A percentile compares a stretch with the other conserved stretches of the same genome.
Evolutionary conservation across 2,797 vertebrate genomes (phyloP).

Genomic region (Coranthus polyacanthus): DNA sequence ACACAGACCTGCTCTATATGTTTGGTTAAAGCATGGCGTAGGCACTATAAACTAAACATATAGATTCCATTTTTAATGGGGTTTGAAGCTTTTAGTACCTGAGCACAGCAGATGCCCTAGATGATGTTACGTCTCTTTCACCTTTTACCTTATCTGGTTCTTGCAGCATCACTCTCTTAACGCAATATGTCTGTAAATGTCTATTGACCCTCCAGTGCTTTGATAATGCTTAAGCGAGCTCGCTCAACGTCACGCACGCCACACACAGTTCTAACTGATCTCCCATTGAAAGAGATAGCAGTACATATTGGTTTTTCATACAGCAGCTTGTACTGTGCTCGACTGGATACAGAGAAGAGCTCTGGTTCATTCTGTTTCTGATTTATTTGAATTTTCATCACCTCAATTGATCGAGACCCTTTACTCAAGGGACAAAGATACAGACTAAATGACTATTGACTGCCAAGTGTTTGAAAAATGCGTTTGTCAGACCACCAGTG

Average conservation of each 20-base stretch:
- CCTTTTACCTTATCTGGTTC: conserved; percentile 27
- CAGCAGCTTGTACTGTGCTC: conserved; percentile 45
- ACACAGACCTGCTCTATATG: neutral
- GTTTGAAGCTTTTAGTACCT: neutral
- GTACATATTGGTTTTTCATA: conserved; percentile 70
- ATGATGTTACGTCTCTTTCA: conserved; percentile 23
- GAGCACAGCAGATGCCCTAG: conserved; percentile 30
- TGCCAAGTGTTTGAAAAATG: conserved; percentile 83
- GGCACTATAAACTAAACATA: neutral
- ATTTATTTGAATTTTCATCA: conserved; percentile 84
- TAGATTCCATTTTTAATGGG: conserved; percentile 8
- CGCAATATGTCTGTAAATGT: conserved; percentile 39
- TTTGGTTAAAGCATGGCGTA: neutral
- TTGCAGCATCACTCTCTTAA: conserved; percentile 42
- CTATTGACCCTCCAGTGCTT: conserved; percentile 48
- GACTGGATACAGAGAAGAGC: conserved; percentile 54
- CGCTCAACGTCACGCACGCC: conserved; percentile 26
- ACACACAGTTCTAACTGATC: conserved; percentile 58
- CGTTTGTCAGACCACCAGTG: conserved; percentile 80
- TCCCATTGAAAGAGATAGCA: conserved; percentile 57
- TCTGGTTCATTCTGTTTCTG: conserved; percentile 54
- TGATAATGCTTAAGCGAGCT: conserved; percentile 35
- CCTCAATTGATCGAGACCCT: conserved; percentile 77
- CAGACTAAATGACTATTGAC: conserved; percentile 85
- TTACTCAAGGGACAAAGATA: conserved; percentile 82